Evolutionary conservation across 2,888 invertebrate species (phyloP), one percentile per base, ranked within the genome.

Genomic region (Tholera decimalis): DNA sequence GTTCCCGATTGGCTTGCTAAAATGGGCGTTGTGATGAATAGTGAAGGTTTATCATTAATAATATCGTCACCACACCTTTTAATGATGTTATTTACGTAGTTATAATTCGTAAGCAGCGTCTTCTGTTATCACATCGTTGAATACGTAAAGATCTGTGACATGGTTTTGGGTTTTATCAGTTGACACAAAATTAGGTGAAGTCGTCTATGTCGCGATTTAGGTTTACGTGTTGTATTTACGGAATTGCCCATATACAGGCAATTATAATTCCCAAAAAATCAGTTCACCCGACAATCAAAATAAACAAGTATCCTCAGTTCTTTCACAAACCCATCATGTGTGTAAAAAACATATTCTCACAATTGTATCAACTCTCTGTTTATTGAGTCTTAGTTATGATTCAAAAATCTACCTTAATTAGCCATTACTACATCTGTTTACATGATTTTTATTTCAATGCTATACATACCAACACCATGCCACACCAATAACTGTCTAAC

Each of bases 11-110:
- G 70, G 71, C 69, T 82, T 54, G 73, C 59, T 82, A 84, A 90
- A 91, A 93, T 92, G 93, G 93, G 93, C 94, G 94, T 93, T 91
- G 89, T 88, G 90, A 85, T 87, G 84, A 77, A 75, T 83, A 86
- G 82, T 86, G 86, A 88, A 88, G 87, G 88, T 90, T 89, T 90
- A 91, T 90, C 91, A 86, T 86, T 88, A 75, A 72, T 83, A 83
- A 83, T 86, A 86, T 90, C 86, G 88, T 89, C 87, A 88, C 87
- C 85, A 79, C 82, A 79, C 84, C 82, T 83, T 73, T 30, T 26
- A 71, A 68, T 76, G 65, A 72, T 77, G 70, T 68, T 83, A 81
- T 83, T 82, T 74, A 73, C 77, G 76, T 65, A 69, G 58, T 65
- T 60, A 70, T 59, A 59, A 71, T 75, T 72, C 50, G 74, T 69